phyloP scores from a whole-genome alignment of 2,113 vertebrate genomes.

The Myrmecobius fasciatus region DNA sequence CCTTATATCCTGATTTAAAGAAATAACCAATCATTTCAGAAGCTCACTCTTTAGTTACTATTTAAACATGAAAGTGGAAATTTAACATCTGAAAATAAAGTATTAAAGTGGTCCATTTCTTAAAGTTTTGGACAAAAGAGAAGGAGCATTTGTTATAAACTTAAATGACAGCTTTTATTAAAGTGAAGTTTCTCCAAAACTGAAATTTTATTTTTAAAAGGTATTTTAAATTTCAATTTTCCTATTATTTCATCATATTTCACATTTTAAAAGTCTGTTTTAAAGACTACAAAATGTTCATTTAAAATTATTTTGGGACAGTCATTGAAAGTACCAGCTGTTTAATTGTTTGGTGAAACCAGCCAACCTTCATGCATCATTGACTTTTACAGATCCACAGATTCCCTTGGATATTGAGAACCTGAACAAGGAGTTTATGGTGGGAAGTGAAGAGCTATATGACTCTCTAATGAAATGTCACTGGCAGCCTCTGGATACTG shows the following conservation, averaged over 20 bases:
- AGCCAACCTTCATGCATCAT: neutral
- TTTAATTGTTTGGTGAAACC: neutral
- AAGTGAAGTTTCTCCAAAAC: neutral
- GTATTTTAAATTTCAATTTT: neutral
- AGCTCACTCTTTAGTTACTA: neutral
- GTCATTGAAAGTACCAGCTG: neutral
- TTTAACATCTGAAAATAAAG: neutral
- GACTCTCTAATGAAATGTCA: constrained; percentile 92
- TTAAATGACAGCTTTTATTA: neutral
- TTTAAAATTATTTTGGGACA: neutral
- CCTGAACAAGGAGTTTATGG: constrained; percentile 92
- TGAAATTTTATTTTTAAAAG: neutral
- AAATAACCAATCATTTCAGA: neutral
- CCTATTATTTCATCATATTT: neutral
- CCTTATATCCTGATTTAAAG: neutral
- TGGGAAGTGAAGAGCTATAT: constrained; percentile 93
- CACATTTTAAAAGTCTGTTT: neutral
- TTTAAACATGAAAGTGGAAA: neutral
- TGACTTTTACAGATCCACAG: constrained; percentile 82
- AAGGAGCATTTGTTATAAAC: neutral
- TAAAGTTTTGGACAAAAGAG: neutral
- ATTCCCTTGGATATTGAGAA: constrained; percentile 88
- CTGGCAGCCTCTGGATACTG: constrained; percentile 92
- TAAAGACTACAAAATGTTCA: neutral
- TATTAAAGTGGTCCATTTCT: neutral